These are phyloP conservation scores for Vespertilio murinus DNA, from an alignment of 2,797 vertebrate species.

Conservation along the genomic window DNA sequence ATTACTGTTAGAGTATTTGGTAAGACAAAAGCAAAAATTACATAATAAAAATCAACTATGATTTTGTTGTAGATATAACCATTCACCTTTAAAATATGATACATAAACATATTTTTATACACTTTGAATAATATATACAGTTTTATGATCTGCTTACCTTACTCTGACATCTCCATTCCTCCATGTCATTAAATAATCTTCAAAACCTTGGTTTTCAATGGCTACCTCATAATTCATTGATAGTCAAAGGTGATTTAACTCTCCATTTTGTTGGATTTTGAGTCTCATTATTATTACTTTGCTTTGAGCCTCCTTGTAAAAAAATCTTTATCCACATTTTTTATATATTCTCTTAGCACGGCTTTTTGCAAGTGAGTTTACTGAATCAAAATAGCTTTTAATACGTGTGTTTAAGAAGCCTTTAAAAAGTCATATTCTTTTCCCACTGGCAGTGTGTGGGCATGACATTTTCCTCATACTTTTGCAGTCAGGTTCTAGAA, in stretches of 20 bases:
- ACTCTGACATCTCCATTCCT: background rate
- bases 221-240: background rate
- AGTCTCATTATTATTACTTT: slow-evolving; percentile 3
- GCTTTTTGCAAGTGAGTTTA: background rate
- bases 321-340: background rate
- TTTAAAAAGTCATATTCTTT: slow-evolving; percentile 7
- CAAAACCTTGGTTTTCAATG: slow-evolving; percentile 20
- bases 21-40: background rate
- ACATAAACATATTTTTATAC: background rate
- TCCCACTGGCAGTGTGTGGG: background rate
- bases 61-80: background rate
- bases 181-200: background rate
- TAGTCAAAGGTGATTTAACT: background rate
- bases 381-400: slow-evolving; percentile 31
- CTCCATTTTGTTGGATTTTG: slow-evolving; percentile 1
- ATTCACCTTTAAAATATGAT: background rate
- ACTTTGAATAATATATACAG: background rate
- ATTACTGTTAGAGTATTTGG: slow-evolving; percentile 7
- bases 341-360: background rate
- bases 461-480: background rate
- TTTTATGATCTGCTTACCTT: background rate
- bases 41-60: background rate
- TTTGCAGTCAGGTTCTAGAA: background rate
- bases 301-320: background rate
- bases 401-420: background rate